These are phyloP conservation scores for Sebastiscus albofasciatus DNA, from an alignment of 2,797 vertebrate genomes.

Conservation along the genomic window DNA sequence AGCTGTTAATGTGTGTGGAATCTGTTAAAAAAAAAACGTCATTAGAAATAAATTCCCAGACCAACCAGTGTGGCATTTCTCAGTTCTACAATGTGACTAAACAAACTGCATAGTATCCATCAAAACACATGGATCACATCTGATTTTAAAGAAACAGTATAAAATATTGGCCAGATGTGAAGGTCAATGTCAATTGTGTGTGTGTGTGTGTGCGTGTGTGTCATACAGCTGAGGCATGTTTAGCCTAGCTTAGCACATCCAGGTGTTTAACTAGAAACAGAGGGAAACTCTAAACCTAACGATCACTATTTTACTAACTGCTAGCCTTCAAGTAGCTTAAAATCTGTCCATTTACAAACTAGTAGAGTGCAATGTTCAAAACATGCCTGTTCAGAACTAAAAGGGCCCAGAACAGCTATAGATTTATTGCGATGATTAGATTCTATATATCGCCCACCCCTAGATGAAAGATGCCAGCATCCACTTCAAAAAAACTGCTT, in stretches of 20 bases:
- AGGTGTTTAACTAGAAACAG: not conserved
- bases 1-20: not conserved
- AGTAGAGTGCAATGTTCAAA: too few relatives aligned
- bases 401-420: too few relatives aligned
- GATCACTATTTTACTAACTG: not conserved
- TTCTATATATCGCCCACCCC: too few relatives aligned
- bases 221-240: not conserved
- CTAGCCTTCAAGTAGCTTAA: not conserved
- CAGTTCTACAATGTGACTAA: not conserved
- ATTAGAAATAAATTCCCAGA: not conserved
- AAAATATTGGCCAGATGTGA: not conserved
- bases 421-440: too few relatives aligned
- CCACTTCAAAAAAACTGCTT: too few relatives aligned
- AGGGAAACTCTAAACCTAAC: not conserved
- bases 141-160: not conserved
- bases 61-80: not conserved
- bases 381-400: too few relatives aligned
- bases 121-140: not conserved
- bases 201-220: not conserved
- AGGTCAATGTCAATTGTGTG: not conserved
- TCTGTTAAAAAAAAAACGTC: not conserved
- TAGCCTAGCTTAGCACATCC: not conserved
- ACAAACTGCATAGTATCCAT: not conserved
- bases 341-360: not conserved
- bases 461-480: too few relatives aligned